Percentiles rank a stretch among this genome's conserved stretches.
Conservation (phyloP, 35 echinoderm and acorn worm genomes). For the Strongylocentrotus purpuratus region DNA sequence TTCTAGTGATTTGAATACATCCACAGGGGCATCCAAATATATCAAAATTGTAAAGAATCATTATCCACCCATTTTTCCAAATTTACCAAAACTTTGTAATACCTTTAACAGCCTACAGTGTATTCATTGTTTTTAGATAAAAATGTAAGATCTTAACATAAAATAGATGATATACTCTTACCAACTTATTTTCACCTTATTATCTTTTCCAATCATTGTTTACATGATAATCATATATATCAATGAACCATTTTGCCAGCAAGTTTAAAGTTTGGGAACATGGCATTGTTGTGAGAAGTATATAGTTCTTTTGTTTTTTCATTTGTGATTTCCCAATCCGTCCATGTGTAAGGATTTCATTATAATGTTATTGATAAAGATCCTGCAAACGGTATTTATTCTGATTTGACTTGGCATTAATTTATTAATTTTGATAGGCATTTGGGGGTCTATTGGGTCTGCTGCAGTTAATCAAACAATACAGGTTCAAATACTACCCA, state of each 20-base stretch:
- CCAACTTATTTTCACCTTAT: not conserved
- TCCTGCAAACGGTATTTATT: not conserved
- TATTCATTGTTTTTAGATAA: too few species aligned
- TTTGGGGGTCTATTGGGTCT: not conserved
- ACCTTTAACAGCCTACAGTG: too few species aligned
- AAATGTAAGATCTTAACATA: not conserved
- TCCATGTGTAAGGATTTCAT: not conserved
- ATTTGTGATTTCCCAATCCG: not conserved
- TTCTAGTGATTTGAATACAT: too few species aligned
- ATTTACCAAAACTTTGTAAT: too few species aligned
- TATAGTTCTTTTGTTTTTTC: not conserved
- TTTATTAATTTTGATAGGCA: not conserved
- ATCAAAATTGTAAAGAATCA: too few species aligned
- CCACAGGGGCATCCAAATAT: too few species aligned
- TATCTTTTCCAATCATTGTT: not conserved
- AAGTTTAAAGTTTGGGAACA: not conserved
- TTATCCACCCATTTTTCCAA: too few species aligned
- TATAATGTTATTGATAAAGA: not conserved
- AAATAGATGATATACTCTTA: not conserved
- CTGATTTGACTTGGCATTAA: not conserved
- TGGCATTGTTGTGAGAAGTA: not conserved
- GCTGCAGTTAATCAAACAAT: not conserved
- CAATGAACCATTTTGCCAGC: not conserved
- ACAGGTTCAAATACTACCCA: not conserved
- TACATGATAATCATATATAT: not conserved